Conservation (phyloP, 1,140 invertebrate species). For the Drosophila aff. region DNA sequence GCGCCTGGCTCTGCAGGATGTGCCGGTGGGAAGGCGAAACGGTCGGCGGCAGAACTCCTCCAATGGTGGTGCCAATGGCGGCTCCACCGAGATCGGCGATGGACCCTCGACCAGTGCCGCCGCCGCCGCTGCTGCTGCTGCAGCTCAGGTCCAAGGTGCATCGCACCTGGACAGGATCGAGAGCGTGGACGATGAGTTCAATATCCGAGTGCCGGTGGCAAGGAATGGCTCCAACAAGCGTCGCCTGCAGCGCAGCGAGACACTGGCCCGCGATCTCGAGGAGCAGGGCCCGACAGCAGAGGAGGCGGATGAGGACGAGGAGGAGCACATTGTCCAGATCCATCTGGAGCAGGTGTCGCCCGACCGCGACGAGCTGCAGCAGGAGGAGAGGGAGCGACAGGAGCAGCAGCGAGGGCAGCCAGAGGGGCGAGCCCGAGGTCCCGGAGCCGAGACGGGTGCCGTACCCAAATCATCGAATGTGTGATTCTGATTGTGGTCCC, state of each 20-base stretch:
- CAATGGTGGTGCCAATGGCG: neutral
- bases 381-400: neutral
- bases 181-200: slow-evolving; percentile 65
- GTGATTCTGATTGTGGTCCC: slow-evolving; percentile 79
- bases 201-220: slow-evolving; percentile 59
- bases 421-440: slow-evolving; percentile 8
- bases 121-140: slow-evolving; percentile 37
- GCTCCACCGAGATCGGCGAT: slow-evolving; percentile 25
- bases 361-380: slow-evolving; percentile 19
- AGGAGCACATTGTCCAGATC: slow-evolving; percentile 68
- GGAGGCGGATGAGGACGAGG: neutral
- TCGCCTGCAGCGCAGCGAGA: slow-evolving; percentile 73
- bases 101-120: slow-evolving; percentile 67
- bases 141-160: neutral
- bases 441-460: slow-evolving; percentile 47
- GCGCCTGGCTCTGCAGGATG: slow-evolving; percentile 68
- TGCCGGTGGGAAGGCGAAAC: slow-evolving; percentile 52
- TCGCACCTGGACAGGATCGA: slow-evolving; percentile 61
- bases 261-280: slow-evolving; percentile 68
- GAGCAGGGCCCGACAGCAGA: slow-evolving; percentile 34
- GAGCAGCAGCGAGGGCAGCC: neutral
- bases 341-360: slow-evolving; percentile 43
- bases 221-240: slow-evolving; percentile 41
- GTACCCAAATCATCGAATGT: slow-evolving; percentile 66
- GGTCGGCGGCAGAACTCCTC: slow-evolving; percentile 14